These are phyloP conservation scores for Lytechinus variegatus DNA, from an alignment of 35 echinoderm and acorn worm species.

Conservation along the genomic window DNA sequence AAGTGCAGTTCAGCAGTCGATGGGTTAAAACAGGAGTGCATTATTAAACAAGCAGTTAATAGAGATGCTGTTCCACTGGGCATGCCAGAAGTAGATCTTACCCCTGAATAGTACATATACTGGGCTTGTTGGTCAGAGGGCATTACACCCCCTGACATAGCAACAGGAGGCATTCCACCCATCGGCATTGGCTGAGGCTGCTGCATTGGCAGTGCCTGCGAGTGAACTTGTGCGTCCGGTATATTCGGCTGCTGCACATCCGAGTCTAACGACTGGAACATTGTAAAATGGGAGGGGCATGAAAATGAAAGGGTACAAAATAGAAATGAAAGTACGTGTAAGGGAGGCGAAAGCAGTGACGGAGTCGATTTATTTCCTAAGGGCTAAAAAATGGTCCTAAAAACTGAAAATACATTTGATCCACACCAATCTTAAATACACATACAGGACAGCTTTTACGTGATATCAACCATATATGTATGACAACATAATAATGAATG, in stretches of 20 bases:
- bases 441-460: no score
- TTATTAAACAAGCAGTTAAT: background rate
- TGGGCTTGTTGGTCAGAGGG: background rate
- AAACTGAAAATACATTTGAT: no score
- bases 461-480: no score
- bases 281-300: background rate
- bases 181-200: background rate
- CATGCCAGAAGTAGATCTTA: background rate
- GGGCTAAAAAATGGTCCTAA: no score
- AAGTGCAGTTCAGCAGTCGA: no score
- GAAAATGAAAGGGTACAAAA: background rate
- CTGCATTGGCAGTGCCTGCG: background rate
- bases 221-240: background rate
- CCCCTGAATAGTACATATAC: constrained; percentile 21
- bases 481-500: no score
- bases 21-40: no score
- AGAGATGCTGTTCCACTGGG: background rate
- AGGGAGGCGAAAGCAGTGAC: background rate
- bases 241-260: background rate
- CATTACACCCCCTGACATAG: background rate
- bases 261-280: background rate
- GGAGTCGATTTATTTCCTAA: no score
- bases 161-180: background rate
- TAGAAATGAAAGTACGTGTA: background rate
- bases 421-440: no score